These are phyloP conservation scores for Ernsta delagoae DNA, from an alignment of 2,888 invertebrate species.

Conservation along the genomic window DNA sequence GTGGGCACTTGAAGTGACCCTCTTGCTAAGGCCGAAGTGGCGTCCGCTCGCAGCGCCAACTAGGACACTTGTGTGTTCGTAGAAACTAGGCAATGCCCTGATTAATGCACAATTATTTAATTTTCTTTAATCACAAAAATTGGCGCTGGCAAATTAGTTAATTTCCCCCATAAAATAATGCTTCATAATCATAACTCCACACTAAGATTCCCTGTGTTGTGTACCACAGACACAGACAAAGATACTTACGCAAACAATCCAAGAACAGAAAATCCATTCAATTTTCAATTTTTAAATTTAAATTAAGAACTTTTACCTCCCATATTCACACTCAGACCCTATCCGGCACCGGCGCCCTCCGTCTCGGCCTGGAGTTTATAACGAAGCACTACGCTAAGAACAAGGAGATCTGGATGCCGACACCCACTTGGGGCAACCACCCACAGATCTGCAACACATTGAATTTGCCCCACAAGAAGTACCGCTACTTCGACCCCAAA, in stretches of 20 bases:
- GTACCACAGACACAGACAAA: too few relatives aligned
- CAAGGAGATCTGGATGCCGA: constrained; percentile 94
- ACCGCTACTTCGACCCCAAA: constrained; percentile 96
- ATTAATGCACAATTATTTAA: background rate
- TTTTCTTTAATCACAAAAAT: too few relatives aligned
- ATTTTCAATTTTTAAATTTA: too few relatives aligned
- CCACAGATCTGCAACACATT: constrained; percentile 96
- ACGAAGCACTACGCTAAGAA: constrained; percentile 90
- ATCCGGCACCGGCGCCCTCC: constrained; percentile 98
- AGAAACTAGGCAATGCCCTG: background rate
- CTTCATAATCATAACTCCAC: too few relatives aligned
- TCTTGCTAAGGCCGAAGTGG: background rate
- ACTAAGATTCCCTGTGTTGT: too few relatives aligned
- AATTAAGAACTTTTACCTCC: too few relatives aligned
- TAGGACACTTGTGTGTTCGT: background rate
- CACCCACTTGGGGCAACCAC: constrained; percentile 99
- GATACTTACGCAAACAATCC: too few relatives aligned
- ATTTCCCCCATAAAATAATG: too few relatives aligned
- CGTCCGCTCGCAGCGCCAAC: background rate
- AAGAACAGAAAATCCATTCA: too few relatives aligned
- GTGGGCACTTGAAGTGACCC: too few relatives aligned
- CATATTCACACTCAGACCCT: constrained; percentile 87
- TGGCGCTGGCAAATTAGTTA: too few relatives aligned
- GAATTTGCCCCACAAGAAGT: constrained; percentile 93
- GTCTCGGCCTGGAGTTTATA: constrained; percentile 95